Evolutionary conservation across 2,797 vertebrate genomes (phyloP).

Genomic region (Amblyopsis hoosieri): DNA sequence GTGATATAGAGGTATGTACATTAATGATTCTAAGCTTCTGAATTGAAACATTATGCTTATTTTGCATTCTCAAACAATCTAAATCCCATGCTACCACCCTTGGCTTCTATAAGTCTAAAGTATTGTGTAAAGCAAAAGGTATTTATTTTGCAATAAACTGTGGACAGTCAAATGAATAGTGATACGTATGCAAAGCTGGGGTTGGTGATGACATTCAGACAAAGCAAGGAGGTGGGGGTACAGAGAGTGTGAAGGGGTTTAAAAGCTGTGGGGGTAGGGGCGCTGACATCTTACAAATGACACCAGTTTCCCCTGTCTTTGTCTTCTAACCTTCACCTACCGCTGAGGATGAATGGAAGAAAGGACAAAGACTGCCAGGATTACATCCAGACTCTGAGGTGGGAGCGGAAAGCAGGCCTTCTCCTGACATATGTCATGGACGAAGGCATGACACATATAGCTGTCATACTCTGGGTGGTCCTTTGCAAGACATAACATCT

Average conservation of each 20-base stretch:
- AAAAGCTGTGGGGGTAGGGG: background rate
- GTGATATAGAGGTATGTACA: background rate
- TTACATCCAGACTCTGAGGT: constrained; percentile 84
- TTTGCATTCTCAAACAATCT: background rate
- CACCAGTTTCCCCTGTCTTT: constrained; percentile 57
- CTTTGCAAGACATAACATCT: constrained; percentile 61
- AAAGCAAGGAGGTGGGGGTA: constrained; percentile 16
- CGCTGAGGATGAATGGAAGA: constrained; percentile 90
- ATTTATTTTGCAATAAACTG: background rate
- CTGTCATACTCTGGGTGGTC: constrained; percentile 82
- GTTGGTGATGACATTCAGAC: constrained; percentile 21
- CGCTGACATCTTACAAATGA: constrained; percentile 59
- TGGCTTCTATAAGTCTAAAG: background rate
- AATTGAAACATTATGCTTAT: background rate
- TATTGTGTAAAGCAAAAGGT: background rate
- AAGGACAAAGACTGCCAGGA: constrained; percentile 91
- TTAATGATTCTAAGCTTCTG: background rate
- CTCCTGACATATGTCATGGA: constrained; percentile 87
- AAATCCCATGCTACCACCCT: background rate
- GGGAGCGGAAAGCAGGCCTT: constrained; percentile 84
- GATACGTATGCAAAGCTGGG: background rate
- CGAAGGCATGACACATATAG: constrained; percentile 84
- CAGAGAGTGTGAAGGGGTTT: background rate
- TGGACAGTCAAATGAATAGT: background rate
- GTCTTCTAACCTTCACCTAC: constrained; percentile 80